These are phyloP conservation scores for Porphyrio hochstetteri DNA, from an alignment of 2,113 vertebrate genomes.

Conservation along the genomic window DNA sequence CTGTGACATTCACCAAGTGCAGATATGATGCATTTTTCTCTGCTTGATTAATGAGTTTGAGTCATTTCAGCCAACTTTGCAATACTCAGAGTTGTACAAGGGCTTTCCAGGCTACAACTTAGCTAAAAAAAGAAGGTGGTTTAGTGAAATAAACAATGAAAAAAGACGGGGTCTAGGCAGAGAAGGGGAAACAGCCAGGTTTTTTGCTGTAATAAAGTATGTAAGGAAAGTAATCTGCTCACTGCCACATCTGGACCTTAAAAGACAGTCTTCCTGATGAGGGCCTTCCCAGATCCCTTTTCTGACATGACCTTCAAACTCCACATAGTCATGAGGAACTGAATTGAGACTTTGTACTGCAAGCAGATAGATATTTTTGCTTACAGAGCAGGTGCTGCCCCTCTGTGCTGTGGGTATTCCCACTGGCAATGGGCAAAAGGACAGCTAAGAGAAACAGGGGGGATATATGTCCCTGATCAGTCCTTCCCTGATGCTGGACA, in stretches of 20 bases:
- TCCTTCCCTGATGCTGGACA: neutral
- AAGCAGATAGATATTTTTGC: neutral
- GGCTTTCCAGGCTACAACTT: neutral
- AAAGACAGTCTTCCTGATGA: neutral
- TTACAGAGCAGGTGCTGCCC: neutral
- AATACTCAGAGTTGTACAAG: neutral
- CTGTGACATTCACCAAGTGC: neutral
- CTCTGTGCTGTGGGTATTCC: neutral
- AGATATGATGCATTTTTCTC: neutral
- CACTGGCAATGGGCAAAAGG: neutral
- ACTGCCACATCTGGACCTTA: neutral
- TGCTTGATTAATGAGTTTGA: neutral
- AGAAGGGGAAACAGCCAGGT: neutral
- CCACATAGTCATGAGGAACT: neutral
- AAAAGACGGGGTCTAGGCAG: neutral
- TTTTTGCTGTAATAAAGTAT: neutral
- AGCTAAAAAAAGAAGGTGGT: neutral
- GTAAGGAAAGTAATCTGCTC: neutral
- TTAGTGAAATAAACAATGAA: neutral
- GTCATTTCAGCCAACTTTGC: conserved; percentile 7
- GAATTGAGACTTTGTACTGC: neutral
- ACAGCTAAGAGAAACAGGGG: neutral
- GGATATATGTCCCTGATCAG: neutral
- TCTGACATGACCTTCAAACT: neutral
- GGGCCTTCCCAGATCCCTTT: neutral